Base-by-base conservation (phyloP, 2,113 vertebrate genomes). In the Laterallus jamaicensis region DNA sequence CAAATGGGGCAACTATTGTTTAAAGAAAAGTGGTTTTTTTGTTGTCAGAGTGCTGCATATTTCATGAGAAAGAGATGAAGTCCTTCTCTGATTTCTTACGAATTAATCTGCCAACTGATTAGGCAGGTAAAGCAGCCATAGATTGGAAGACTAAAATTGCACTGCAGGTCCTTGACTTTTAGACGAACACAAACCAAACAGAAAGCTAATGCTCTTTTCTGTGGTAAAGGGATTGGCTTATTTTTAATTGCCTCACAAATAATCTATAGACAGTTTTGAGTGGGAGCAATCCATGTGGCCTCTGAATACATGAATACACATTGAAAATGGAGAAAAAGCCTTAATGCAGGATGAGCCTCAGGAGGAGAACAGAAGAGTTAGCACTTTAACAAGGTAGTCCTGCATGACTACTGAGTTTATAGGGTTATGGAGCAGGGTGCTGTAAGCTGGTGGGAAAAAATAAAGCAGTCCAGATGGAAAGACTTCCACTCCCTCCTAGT, bases 221-320 rank as follows among this genome's bases (percentile, higher is more conserved):
- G 47, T 81, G 44, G 64, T n/a, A 82, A 95, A 91, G 80, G 66
- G 95, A 93, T 69, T 70, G 82, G 52, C 83, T 94, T 39, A 56
- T 81, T 83, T 94, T 95, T 94, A 96, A 95, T 96, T 94, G 73
- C 80, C 86, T 94, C 83, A 79, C 93, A 96, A 94, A 97, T 84
- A 96, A 96, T 66, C 93, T 82, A 78, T 40, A 86, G 93, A 71
- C 92, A 88, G 80, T 59, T 92, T 81, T 91, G 91, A 95, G 91
- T 64, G 62, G 73, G 73, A 95, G 90, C 62, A 93, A 94, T 71
- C 82, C 77, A 29, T 5, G 66, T 81, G 77, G 73, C 86, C 82
- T 75, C 82, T 90, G 58, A 90, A 84, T 54, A 73, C 64, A 84
- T 54, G 79, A 91, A 90, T 75, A 91, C 28, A 63, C 56, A 39